phyloP scores from a whole-genome alignment of 2,797 vertebrate genomes.

The Lophotriccus pileatus region DNA sequence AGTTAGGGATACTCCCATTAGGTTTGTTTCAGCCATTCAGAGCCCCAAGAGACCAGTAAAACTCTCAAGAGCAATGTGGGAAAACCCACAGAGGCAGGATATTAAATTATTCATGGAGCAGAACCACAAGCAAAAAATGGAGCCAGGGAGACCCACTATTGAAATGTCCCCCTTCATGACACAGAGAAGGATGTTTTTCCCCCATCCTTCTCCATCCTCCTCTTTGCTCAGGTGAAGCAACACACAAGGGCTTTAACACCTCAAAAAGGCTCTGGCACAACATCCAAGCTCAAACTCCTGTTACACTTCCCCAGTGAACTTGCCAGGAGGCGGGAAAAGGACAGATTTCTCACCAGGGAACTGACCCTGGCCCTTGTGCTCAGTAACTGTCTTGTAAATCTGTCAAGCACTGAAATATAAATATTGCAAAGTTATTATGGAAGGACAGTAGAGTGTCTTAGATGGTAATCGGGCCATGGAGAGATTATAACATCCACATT shows the following conservation, averaged over 20 bases:
- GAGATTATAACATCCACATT: slow-evolving; percentile 24
- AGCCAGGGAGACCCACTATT: not conserved
- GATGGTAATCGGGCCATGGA: not conserved
- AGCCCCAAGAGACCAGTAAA: not conserved
- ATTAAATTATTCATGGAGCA: not conserved
- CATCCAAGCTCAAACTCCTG: not conserved
- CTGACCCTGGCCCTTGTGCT: not conserved
- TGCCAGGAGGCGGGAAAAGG: not conserved
- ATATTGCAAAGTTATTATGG: not conserved
- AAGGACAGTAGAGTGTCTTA: not conserved
- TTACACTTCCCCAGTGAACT: not conserved
- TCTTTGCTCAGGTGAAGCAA: not conserved
- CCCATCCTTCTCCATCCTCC: not conserved
- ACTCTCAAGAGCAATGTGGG: not conserved
- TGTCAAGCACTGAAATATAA: not conserved
- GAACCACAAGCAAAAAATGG: not conserved
- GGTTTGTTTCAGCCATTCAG: not conserved
- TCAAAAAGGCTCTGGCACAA: not conserved
- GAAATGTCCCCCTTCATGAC: not conserved
- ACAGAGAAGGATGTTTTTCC: not conserved
- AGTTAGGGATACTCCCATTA: not conserved
- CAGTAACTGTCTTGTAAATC: not conserved
- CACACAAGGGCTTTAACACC: not conserved
- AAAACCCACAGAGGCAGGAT: not conserved
- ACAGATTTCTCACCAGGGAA: not conserved